Evolutionary conservation across 2,797 vertebrate genomes (phyloP).

Genomic region (Enteromius fasciolatus): DNA sequence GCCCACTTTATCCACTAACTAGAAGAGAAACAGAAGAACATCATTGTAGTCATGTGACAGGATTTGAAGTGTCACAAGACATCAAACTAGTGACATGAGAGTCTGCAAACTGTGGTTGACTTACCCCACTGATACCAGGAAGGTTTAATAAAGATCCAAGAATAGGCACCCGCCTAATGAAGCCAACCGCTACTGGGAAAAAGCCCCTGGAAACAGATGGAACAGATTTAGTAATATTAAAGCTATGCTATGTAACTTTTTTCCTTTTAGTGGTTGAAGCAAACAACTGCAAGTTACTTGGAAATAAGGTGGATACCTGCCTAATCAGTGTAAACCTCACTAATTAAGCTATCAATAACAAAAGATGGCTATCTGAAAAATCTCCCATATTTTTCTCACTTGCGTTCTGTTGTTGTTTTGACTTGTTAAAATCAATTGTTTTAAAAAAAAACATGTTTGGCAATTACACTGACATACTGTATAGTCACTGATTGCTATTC

Average conservation of each 20-base stretch:
- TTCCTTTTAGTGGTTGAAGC: not conserved
- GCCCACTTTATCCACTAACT: conserved; percentile 95
- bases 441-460: too few species aligned
- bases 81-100: not conserved
- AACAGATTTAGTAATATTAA: not conserved
- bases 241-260: not conserved
- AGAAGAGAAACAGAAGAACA: conserved; percentile 63
- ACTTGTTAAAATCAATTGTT: not conserved
- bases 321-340: too few species aligned
- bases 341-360: too few species aligned
- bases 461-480: not conserved
- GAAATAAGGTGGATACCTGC: too few species aligned
- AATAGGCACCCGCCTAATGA: conserved; percentile 95
- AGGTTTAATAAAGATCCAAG: conserved; percentile 95
- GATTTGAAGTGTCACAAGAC: not conserved
- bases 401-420: not conserved
- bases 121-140: conserved; percentile 95
- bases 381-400: too few species aligned
- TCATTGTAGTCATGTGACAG: not conserved
- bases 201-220: conserved; percentile 83
- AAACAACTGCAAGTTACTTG: not conserved
- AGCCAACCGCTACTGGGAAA: conserved; percentile 94
- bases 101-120: conserved; percentile 61
- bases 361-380: too few species aligned
- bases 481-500: not conserved